Conservation (phyloP, 2,113 vertebrate genomes). For the Cyanocitta stelleri region DNA sequence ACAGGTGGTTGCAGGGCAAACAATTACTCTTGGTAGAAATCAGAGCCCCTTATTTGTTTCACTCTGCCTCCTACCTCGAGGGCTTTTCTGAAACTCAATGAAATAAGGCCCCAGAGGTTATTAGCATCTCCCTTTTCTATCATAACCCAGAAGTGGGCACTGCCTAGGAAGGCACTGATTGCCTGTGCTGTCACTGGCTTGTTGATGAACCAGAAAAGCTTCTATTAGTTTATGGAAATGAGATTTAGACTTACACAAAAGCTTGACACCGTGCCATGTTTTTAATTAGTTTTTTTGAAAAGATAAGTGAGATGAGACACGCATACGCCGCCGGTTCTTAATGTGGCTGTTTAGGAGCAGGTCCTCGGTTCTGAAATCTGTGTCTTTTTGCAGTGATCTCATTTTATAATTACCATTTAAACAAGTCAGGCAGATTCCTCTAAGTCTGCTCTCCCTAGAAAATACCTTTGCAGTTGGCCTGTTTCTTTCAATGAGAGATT, state of each 20-base stretch:
- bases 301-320: background rate
- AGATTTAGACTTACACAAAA: conserved; percentile 28
- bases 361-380: background rate
- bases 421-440: background rate
- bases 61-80: background rate
- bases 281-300: conserved; percentile 22
- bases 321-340: background rate
- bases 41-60: background rate
- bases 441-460: background rate
- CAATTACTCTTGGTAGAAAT: background rate
- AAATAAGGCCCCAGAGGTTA: background rate
- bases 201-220: conserved; percentile 28
- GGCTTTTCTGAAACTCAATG: background rate
- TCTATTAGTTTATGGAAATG: conserved; percentile 53
- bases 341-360: background rate
- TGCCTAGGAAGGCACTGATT: background rate
- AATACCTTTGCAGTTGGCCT: background rate
- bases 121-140: background rate
- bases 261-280: background rate
- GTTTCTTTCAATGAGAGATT: background rate
- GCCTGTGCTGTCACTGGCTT: background rate
- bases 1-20: background rate
- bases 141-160: background rate
- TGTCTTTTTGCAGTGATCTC: background rate
- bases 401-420: background rate